Conservation (phyloP, 2,888 invertebrate species). For the Cheilosia variabilis region DNA sequence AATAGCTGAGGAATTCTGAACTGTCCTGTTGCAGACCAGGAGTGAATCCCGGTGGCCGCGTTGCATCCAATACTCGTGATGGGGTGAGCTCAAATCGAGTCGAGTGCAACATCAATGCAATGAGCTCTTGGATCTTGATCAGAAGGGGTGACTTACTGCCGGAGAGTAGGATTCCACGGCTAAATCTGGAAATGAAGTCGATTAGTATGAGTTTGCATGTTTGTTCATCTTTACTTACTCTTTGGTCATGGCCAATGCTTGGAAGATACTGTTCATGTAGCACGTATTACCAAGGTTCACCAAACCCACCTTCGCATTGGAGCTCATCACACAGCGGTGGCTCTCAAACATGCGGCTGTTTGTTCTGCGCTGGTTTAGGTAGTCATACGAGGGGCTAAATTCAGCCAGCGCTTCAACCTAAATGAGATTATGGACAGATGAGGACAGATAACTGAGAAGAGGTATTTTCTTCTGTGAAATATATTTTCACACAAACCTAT, state of each 20-base stretch:
- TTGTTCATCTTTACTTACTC: constrained; percentile 84
- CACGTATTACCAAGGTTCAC: constrained; percentile 94
- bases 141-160: constrained; percentile 86
- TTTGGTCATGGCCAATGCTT: constrained; percentile 92
- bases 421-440: not conserved
- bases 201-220: not conserved
- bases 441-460: not conserved
- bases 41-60: constrained; percentile 91
- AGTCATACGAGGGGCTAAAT: constrained; percentile 84
- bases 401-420: constrained; percentile 83
- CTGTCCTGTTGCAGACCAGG: constrained; percentile 93
- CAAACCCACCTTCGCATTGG: constrained; percentile 86
- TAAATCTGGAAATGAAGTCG: constrained; percentile 84
- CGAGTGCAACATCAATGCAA: constrained; percentile 89
- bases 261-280: constrained; percentile 94
- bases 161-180: constrained; percentile 87
- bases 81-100: constrained; percentile 88
- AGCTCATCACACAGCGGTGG: constrained; percentile 71
- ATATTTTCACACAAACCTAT: too few species aligned
- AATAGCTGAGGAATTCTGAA: constrained; percentile 92
- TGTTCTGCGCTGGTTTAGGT: constrained; percentile 81
- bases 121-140: constrained; percentile 88
- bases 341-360: constrained; percentile 76
- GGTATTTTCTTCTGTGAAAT: not conserved
- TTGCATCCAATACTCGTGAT: constrained; percentile 88